phyloP scores from a whole-genome alignment of 2,113 vertebrate species.

The Pseudonaja textilis region DNA sequence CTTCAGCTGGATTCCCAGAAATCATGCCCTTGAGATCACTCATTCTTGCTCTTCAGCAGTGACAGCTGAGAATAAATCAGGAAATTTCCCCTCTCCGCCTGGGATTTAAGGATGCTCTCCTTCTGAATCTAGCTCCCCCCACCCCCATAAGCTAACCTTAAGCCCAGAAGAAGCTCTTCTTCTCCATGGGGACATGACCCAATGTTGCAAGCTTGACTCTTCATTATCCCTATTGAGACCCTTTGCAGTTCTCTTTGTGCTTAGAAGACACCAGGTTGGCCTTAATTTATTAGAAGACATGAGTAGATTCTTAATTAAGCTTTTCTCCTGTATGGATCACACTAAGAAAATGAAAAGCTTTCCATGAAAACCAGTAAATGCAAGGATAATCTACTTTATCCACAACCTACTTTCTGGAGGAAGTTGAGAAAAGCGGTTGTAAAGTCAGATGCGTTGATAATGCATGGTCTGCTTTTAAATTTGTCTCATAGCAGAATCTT shows the following conservation, averaged over 20 bases:
- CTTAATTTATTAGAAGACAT: neutral
- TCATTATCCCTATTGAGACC: neutral
- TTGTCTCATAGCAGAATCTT: neutral
- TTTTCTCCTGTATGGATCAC: accelerated
- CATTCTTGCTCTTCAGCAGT: neutral
- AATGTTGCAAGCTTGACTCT: neutral
- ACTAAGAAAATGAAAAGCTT: neutral
- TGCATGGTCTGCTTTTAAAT: neutral
- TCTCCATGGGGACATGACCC: neutral
- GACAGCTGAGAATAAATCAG: neutral
- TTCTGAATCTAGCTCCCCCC: neutral
- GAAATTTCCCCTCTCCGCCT: neutral
- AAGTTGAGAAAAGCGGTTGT: neutral
- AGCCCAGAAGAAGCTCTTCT: neutral
- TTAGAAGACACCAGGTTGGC: neutral
- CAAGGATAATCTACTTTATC: conserved; percentile 18
- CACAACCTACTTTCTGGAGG: neutral
- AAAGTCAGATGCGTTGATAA: neutral
- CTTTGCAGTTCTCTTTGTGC: neutral
- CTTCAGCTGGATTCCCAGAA: neutral
- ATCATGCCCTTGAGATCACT: neutral
- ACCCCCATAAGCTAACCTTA: neutral
- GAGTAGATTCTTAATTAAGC: neutral
- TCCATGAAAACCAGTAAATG: neutral
- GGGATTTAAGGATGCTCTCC: neutral